phyloP scores from a whole-genome alignment of 2,888 invertebrate genomes.

The Dione vanillae region DNA sequence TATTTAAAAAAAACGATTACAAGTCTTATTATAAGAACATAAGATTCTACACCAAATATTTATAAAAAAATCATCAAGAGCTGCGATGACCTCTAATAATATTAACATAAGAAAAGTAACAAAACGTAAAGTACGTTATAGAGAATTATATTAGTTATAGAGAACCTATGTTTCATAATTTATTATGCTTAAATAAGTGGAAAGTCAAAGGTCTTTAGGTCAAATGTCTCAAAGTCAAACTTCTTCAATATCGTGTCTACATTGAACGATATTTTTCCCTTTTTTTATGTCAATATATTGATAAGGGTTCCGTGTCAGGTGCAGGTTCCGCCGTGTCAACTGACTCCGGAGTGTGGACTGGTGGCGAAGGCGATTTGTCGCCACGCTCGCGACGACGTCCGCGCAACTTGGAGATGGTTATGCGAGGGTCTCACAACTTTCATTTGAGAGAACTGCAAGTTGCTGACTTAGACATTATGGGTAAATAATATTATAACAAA shows the following conservation, averaged over 20 bases:
- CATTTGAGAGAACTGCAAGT: conserved; percentile 88
- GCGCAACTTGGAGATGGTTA: conserved; percentile 89
- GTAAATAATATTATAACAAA: conserved; percentile 53
- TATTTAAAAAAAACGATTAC: not conserved
- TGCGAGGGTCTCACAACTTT: conserved; percentile 89
- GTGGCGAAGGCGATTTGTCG: conserved; percentile 72
- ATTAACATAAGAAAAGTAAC: not conserved
- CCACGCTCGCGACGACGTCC: conserved; percentile 82
- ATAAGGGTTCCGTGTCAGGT: conserved; percentile 53
- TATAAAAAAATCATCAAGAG: no score
- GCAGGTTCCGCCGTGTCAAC: conserved; percentile 86
- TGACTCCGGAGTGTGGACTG: conserved; percentile 86
- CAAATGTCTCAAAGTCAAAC: no score
- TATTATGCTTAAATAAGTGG: no score
- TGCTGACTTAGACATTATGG: conserved; percentile 79
- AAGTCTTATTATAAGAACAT: not conserved
- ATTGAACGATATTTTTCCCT: not conserved
- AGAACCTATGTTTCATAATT: no score
- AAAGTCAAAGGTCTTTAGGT: not conserved
- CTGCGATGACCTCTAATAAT: no score
- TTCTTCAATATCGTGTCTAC: no score
- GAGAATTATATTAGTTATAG: no score
- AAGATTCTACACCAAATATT: not conserved
- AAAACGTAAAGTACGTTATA: no score
- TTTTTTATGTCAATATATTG: not conserved